Conservation (phyloP, 2,888 invertebrate species). For the Cyclophora punctaria region DNA sequence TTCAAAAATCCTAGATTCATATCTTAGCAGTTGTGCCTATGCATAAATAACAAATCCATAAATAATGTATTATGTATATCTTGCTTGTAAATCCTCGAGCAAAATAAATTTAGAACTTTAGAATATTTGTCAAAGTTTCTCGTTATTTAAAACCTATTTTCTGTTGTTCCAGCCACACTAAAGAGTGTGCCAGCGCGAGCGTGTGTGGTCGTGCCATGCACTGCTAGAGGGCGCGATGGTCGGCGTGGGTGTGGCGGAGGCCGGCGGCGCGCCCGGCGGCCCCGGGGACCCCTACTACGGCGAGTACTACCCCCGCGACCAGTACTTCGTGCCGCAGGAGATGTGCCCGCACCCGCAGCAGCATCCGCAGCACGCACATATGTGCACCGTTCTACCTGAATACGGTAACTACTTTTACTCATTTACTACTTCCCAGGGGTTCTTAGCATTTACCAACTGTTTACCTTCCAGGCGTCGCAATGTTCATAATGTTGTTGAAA, state of each 20-base stretch:
- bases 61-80: too few relatives aligned
- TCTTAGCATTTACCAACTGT: too few relatives aligned
- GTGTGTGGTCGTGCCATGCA: conserved; percentile 47
- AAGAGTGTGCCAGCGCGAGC: conserved; percentile 23
- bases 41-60: too few relatives aligned
- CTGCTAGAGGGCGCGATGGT: conserved; percentile 60
- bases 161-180: conserved; percentile 43
- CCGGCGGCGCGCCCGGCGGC: conserved; percentile 48
- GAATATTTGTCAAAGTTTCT: too few relatives aligned
- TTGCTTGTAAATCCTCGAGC: too few relatives aligned
- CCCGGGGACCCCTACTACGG: conserved; percentile 66
- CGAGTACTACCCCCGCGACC: conserved; percentile 76
- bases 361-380: conserved; percentile 76
- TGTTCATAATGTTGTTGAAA: too few relatives aligned
- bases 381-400: conserved; percentile 83
- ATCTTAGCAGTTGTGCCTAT: too few relatives aligned
- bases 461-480: too few relatives aligned
- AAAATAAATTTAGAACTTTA: too few relatives aligned
- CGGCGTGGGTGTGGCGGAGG: conserved; percentile 69
- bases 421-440: too few relatives aligned
- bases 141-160: background rate
- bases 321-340: conserved; percentile 74
- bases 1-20: too few relatives aligned
- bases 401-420: conserved; percentile 72
- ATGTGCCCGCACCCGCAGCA: conserved; percentile 78